Base-by-base conservation (phyloP, 2,888 invertebrate species). In the Hermodice carunculata region DNA sequence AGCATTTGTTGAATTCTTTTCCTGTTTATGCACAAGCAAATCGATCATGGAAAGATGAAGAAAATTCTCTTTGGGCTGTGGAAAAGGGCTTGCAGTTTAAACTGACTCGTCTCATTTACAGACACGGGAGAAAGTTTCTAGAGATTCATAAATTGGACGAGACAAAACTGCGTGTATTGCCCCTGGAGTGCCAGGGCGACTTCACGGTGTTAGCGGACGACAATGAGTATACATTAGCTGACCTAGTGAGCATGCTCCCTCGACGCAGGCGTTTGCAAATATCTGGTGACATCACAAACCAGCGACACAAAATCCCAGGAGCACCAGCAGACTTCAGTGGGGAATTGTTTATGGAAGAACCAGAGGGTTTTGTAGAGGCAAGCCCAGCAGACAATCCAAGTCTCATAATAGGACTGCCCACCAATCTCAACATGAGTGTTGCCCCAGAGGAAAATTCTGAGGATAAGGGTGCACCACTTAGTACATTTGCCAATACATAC, bases 21-120 rank as follows among this genome's bases (percentile, higher is more conserved):
- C 71, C 69, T 17, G 52, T 67, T 11, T 65, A 60, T 43, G 62
- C 60, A 11, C 67, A 70, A 44, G 67, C 64, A 11, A 71, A 71
- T 40, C 43, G 43, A 24, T 61, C 66, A 22, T 64, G 57, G 32
- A 40, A 28, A 8, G 26, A 46, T 26, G 43, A 51, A n/a, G 57
- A 59, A 4, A 32, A 32, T 3, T 26, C 40, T 3, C 34, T 61
- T 28, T n/a, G n/a, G n/a, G n/a, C n/a, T n/a, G n/a, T n/a, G n/a
- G 46, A 31, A 5, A 11, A 26, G 14, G 69, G 71, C 3, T 67
- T 67, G 26, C 53, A 64, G 8, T 26, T 71, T 17, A 66, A 70
- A 37, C 49, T 71, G 26, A 61, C 53, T 17, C 42, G 69, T 11
- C 40, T 71, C 29, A 42, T 71, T 17, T 52, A 63, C 17, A 57